phyloP scores from a whole-genome alignment of 2,113 vertebrate species.

The Protobothrops mucrosquamatus region DNA sequence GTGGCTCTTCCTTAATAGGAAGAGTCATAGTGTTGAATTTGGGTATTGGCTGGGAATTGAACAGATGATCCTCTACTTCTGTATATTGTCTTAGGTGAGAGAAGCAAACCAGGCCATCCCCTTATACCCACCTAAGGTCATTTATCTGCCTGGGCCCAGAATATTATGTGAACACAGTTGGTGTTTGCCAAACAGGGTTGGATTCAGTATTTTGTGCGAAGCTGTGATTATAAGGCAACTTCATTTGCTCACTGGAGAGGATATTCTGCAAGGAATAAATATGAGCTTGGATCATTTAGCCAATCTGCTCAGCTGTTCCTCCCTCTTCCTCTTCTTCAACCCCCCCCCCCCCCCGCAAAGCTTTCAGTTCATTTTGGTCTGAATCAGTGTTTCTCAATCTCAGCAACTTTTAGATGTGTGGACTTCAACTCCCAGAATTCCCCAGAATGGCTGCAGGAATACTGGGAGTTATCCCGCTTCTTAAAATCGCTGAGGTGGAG shows the following conservation, averaged over 20 bases:
- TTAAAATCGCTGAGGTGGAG: not conserved
- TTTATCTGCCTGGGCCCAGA: not conserved
- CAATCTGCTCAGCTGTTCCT: not conserved
- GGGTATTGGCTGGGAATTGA: not conserved
- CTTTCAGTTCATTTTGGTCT: not conserved
- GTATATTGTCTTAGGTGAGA: not conserved
- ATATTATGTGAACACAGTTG: not conserved
- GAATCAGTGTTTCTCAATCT: not conserved
- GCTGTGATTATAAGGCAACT: not conserved
- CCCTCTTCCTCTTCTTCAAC: not conserved
- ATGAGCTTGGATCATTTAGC: not conserved
- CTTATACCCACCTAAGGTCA: not conserved
- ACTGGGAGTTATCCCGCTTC: not conserved
- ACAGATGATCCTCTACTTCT: not conserved
- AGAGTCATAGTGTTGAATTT: not conserved
- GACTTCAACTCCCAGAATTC: not conserved
- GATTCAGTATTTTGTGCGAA: not conserved
- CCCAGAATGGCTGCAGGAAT: not conserved
- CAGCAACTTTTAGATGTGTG: not conserved
- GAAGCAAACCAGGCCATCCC: not conserved
- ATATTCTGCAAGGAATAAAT: not conserved
- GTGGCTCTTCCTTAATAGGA: too few relatives aligned
- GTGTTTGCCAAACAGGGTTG: not conserved
- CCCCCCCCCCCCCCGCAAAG: not conserved
- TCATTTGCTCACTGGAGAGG: not conserved